Conservation (phyloP, 1,140 invertebrate species). For the Mamestra configurata region DNA sequence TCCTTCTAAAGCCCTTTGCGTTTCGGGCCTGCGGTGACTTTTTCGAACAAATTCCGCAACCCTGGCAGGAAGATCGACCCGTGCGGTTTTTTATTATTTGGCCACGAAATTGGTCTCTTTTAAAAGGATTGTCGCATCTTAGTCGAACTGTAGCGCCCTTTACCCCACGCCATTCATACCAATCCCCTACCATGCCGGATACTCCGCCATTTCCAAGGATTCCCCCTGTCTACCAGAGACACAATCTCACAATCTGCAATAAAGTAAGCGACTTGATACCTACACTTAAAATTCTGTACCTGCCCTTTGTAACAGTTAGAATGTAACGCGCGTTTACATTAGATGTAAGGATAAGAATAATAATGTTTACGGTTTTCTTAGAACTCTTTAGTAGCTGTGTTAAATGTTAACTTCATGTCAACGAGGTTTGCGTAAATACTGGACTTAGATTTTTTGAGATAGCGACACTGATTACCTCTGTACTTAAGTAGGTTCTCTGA, state of each 20-base stretch:
- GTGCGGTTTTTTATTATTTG: too few relatives aligned
- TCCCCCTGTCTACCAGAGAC: neutral
- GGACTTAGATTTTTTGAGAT: neutral
- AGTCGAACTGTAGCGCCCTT: too few relatives aligned
- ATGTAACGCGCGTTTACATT: constrained; percentile 27
- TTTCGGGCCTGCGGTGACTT: too few relatives aligned
- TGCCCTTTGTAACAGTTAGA: constrained; percentile 20
- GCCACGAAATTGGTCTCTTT: too few relatives aligned
- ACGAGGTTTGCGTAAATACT: neutral
- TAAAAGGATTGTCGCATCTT: too few relatives aligned
- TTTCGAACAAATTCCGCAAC: too few relatives aligned
- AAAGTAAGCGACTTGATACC: neutral
- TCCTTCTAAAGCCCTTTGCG: too few relatives aligned
- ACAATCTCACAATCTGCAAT: constrained; percentile 13
- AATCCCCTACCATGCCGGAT: neutral
- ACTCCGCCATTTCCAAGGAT: neutral
- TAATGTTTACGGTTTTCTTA: constrained; percentile 34
- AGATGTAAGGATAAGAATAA: constrained; percentile 13
- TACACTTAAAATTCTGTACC: neutral
- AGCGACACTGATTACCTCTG: neutral
- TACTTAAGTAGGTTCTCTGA: neutral
- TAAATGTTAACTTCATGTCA: constrained; percentile 19
- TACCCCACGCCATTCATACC: neutral
- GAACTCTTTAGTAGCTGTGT: constrained; percentile 19
- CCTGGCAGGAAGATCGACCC: too few relatives aligned